A percentile compares a stretch with the other conserved stretches of the same genome.
phyloP scores from a whole-genome alignment of 2,888 invertebrate species.

The Rhagophthalmus giganteus region DNA sequence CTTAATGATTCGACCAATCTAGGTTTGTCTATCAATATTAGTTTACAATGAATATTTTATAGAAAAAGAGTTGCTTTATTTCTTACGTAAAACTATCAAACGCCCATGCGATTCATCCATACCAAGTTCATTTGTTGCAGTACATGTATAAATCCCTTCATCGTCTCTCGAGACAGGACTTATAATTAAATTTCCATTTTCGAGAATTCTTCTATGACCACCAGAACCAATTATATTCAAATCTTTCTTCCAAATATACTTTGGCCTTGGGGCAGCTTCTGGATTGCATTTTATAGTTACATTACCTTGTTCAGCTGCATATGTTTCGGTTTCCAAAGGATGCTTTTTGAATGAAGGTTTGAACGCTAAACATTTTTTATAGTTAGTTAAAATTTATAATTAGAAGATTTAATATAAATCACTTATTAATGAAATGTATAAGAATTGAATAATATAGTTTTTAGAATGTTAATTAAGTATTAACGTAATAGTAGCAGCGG shows the following conservation, averaged over 20 bases:
- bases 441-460: no score
- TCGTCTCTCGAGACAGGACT: slow-evolving; percentile 84
- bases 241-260: slow-evolving; percentile 89
- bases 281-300: slow-evolving; percentile 90
- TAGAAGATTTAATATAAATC: neutral
- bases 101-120: slow-evolving; percentile 82
- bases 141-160: slow-evolving; percentile 83
- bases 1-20: slow-evolving; percentile 71
- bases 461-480: no score
- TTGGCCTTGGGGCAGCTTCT: slow-evolving; percentile 90
- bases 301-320: slow-evolving; percentile 89
- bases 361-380: slow-evolving; percentile 55
- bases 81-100: slow-evolving; percentile 75
- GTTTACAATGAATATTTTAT: no score
- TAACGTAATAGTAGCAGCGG: no score
- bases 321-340: slow-evolving; percentile 86
- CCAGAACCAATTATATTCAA: slow-evolving; percentile 73
- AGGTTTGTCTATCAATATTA: slow-evolving; percentile 65
- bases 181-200: slow-evolving; percentile 85
- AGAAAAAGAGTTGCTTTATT: no score
- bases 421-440: no score
- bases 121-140: slow-evolving; percentile 84
- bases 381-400: neutral
- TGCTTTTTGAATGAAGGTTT: slow-evolving; percentile 88
- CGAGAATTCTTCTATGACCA: slow-evolving; percentile 78